Evolutionary conservation across 2,797 vertebrate genomes (phyloP).

Genomic region (Trematomus bernacchii): DNA sequence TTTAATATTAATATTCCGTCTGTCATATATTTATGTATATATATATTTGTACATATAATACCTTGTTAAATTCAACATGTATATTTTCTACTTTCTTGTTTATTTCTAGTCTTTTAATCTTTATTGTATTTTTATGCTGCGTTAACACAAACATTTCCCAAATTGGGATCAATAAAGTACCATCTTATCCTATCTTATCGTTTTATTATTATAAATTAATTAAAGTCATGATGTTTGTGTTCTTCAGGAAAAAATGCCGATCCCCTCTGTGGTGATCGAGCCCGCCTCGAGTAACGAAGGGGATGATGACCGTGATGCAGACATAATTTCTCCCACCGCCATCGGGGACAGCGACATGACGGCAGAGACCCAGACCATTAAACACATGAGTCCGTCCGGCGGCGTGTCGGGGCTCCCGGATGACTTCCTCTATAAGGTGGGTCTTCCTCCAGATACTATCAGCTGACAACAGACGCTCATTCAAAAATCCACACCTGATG

Average conservation of each 20-base stretch:
- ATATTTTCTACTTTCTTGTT: too few relatives aligned
- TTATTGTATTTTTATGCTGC: too few relatives aligned
- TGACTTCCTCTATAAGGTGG: constrained; percentile 93
- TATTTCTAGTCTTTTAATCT: too few relatives aligned
- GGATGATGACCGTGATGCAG: constrained; percentile 87
- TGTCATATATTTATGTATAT: too few relatives aligned
- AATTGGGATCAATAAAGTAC: too few relatives aligned
- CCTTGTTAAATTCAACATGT: too few relatives aligned
- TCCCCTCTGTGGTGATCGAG: constrained; percentile 95
- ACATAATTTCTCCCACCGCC: constrained; percentile 72
- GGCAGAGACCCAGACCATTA: constrained; percentile 55
- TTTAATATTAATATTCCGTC: too few relatives aligned
- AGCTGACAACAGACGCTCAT: background rate
- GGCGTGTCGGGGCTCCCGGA: constrained; percentile 79
- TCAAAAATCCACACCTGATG: background rate
- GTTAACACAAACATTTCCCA: too few relatives aligned
- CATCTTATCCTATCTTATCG: too few relatives aligned
- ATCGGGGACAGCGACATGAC: constrained; percentile 75
- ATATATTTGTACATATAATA: too few relatives aligned
- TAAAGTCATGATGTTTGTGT: background rate
- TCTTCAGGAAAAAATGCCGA: constrained; percentile 86
- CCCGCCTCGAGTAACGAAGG: constrained; percentile 97
- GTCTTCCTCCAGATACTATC: background rate
- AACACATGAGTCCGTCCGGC: constrained; percentile 70
- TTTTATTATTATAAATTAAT: too few relatives aligned